phyloP scores from a whole-genome alignment of 2,113 vertebrate species.

The Tychaedon coryphoeus region DNA sequence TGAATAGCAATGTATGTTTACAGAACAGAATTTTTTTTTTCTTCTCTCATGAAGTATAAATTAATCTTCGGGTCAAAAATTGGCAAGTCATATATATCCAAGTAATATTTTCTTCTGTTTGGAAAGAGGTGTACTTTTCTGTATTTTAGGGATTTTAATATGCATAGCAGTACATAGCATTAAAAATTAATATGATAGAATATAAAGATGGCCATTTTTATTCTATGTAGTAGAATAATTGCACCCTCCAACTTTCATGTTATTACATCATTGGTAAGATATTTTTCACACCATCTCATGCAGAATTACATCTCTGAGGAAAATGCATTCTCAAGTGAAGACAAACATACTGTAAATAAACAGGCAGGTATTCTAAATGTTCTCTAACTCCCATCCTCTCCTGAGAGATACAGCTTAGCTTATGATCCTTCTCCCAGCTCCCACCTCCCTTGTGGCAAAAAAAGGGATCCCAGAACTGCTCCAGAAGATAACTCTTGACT shows the following conservation, averaged over 20 bases:
- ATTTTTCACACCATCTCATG: not conserved
- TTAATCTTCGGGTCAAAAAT: not conserved
- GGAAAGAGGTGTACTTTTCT: not conserved
- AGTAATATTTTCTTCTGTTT: not conserved
- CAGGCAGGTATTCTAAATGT: not conserved
- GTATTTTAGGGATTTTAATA: not conserved
- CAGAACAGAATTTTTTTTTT: not conserved
- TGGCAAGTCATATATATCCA: not conserved
- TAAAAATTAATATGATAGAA: not conserved
- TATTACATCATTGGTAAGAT: not conserved
- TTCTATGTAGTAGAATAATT: not conserved
- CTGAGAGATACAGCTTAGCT: not conserved
- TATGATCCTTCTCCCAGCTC: not conserved
- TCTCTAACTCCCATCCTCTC: not conserved
- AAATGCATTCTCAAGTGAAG: not conserved
- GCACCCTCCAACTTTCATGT: not conserved
- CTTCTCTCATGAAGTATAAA: not conserved
- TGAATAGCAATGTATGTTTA: not conserved
- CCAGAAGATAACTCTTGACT: not conserved
- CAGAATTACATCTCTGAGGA: not conserved
- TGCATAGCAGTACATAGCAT: not conserved
- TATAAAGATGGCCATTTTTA: not conserved
- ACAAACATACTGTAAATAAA: not conserved
- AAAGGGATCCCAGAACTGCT: not conserved
- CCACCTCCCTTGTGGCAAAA: not conserved